These are phyloP conservation scores for Telmatochromis sp. DNA, from an alignment of 2,113 vertebrate genomes.

Conservation along the genomic window DNA sequence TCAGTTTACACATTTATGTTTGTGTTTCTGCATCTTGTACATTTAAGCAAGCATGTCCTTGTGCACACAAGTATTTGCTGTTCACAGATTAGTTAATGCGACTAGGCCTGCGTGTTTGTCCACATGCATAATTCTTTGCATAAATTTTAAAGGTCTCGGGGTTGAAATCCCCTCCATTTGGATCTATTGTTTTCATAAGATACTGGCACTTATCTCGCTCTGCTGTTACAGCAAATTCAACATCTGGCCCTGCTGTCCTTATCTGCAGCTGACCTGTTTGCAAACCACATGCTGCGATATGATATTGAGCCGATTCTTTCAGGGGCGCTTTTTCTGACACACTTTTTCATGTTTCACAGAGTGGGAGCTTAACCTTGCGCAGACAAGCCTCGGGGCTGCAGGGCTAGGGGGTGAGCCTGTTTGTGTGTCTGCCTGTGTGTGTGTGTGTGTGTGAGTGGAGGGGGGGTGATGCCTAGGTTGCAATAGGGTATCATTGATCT, in stretches of 20 bases:
- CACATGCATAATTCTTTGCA: neutral
- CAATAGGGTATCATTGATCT: constrained; percentile 45
- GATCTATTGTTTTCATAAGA: neutral
- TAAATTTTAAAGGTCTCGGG: neutral
- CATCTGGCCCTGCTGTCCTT: constrained; percentile 17
- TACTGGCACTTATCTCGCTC: neutral
- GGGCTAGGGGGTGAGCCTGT: neutral
- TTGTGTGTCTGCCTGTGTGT: neutral
- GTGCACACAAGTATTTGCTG: neutral
- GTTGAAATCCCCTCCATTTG: neutral
- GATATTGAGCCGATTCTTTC: constrained; percentile 4
- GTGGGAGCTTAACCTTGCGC: constrained; percentile 10
- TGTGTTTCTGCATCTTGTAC: neutral
- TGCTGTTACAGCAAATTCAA: neutral
- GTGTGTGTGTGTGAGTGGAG: neutral
- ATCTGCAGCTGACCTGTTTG: constrained; percentile 26
- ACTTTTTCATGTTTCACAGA: neutral
- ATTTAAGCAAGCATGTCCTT: neutral
- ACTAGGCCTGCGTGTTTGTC: neutral
- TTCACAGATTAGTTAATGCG: neutral
- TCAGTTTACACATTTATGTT: neutral
- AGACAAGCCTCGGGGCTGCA: neutral
- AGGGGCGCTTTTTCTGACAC: neutral
- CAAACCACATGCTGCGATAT: neutral
- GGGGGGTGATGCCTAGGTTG: neutral